Evolutionary conservation across 2,797 vertebrate species (phyloP).

Genomic region (Potorous gilbertii): DNA sequence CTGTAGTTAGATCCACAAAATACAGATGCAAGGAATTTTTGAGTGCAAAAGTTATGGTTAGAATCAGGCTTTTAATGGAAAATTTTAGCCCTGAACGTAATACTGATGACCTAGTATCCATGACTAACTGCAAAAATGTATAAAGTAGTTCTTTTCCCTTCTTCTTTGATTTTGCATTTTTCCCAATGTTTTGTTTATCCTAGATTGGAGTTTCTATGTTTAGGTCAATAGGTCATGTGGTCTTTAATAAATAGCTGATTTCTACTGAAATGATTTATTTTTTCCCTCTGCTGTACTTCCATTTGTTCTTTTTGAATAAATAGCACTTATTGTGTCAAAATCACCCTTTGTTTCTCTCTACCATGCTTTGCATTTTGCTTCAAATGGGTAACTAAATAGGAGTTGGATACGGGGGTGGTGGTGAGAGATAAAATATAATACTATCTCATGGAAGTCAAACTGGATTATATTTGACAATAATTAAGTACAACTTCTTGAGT

Average conservation of each 20-base stretch:
- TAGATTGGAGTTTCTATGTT: conserved; percentile 51
- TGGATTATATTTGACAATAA: conserved; percentile 61
- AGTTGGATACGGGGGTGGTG: conserved; percentile 52
- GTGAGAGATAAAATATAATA: conserved; percentile 33
- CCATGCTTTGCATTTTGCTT: conserved; percentile 41
- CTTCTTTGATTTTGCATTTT: conserved; percentile 57
- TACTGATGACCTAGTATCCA: conserved; percentile 26
- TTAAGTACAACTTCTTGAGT: conserved; percentile 54
- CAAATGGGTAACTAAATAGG: conserved; percentile 53
- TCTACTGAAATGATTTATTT: conserved; percentile 43
- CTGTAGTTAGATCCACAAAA: background rate
- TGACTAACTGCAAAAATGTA: conserved; percentile 38
- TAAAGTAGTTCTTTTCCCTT: conserved; percentile 35
- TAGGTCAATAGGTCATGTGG: conserved; percentile 46
- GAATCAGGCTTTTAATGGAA: background rate
- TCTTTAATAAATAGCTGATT: conserved; percentile 61
- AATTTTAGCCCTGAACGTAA: conserved; percentile 16
- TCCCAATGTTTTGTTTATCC: conserved; percentile 58
- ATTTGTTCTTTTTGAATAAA: conserved; percentile 60
- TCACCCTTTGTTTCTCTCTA: conserved; percentile 24
- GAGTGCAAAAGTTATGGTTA: background rate
- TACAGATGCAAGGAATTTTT: background rate
- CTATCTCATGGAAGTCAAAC: conserved; percentile 65
- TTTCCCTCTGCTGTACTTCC: background rate
- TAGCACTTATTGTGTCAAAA: conserved; percentile 56